A percentile compares a stretch with the other conserved stretches of the same genome.
Conservation (phyloP, 2,113 vertebrate species). For the Pangasianodon gigas region DNA sequence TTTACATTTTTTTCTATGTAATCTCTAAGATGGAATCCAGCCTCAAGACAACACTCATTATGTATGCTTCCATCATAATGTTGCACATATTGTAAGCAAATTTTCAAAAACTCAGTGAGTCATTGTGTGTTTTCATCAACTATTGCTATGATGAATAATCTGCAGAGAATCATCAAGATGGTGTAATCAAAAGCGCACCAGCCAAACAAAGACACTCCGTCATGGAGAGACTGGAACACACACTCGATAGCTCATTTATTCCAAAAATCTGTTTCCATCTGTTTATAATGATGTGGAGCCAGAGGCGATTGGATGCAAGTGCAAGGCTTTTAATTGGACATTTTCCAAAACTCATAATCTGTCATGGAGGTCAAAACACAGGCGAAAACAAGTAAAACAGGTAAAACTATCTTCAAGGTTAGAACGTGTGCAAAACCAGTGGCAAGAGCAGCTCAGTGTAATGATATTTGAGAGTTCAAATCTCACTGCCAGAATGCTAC, state of each 20-base stretch:
- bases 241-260: conserved; percentile 12
- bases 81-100: conserved; percentile 11
- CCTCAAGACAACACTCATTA: background rate
- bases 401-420: background rate
- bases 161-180: background rate
- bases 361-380: background rate
- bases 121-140: conserved; percentile 5
- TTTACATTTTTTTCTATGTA: background rate
- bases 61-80: background rate
- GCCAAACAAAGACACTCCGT: conserved; percentile 26
- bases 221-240: conserved; percentile 14
- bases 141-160: conserved; percentile 13
- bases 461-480: background rate
- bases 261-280: conserved; percentile 28
- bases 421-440: background rate
- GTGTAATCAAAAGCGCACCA: conserved; percentile 24
- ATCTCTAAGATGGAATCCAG: background rate
- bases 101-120: background rate
- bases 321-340: conserved; percentile 15
- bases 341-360: conserved; percentile 4
- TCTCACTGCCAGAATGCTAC: background rate
- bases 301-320: background rate
- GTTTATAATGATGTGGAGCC: background rate
- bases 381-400: background rate
- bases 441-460: background rate